phyloP scores from a whole-genome alignment of 2,797 vertebrate species.

The Acrossocheilus fasciatus region DNA sequence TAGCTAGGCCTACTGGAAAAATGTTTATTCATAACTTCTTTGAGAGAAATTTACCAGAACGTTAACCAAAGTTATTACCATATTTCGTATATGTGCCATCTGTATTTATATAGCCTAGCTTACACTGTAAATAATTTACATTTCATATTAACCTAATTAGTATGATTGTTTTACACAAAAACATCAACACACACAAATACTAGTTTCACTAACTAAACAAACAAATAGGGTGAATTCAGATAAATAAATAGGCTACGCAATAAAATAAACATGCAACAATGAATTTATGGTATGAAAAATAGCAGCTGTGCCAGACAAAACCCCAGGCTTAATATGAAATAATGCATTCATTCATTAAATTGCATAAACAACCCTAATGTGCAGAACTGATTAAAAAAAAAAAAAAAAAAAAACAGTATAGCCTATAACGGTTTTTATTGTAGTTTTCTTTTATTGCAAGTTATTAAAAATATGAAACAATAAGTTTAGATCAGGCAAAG shows the following conservation, averaged over 20 bases:
- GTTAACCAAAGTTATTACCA: not conserved
- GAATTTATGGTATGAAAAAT: not conserved
- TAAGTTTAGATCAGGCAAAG: not conserved
- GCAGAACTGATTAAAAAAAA: not conserved
- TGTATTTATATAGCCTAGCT: not conserved
- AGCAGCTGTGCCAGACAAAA: not conserved
- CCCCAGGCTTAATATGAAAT: not conserved
- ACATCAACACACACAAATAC: not conserved
- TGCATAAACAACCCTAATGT: not conserved
- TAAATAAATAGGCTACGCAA: not conserved
- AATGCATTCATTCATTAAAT: not conserved
- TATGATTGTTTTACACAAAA: not conserved
- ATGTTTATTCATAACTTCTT: not conserved
- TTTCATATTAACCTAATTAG: not conserved
- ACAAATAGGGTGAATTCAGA: not conserved
- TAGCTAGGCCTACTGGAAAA: not conserved
- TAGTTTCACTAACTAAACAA: not conserved
- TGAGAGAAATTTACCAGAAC: not conserved
- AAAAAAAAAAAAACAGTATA: not conserved
- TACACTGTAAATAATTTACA: not conserved
- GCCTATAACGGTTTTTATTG: not conserved
- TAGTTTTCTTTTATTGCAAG: not conserved
- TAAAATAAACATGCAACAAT: not conserved
- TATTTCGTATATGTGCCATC: not conserved
- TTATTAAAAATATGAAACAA: not conserved